Evolutionary conservation across 2,113 vertebrate genomes (phyloP), one percentile per base, ranked within the genome.

Genomic region (Leucoraja erinaceus): DNA sequence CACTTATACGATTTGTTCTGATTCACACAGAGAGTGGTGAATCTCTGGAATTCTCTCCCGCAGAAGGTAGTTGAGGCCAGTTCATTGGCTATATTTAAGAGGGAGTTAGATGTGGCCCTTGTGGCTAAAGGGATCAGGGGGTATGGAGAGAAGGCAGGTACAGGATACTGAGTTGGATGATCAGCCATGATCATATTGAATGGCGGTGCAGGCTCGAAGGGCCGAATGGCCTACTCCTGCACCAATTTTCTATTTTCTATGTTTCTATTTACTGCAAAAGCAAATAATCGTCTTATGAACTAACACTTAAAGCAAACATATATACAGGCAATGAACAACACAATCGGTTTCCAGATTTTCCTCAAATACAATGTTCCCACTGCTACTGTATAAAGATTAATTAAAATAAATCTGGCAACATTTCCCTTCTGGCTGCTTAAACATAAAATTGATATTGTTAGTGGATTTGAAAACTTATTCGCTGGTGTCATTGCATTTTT

Each of bases 341-440:
- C 12, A 10, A 25, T 9, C 59, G 56, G n/a, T 56, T 25, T 59
- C 54, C 54, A 86, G 47, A 25, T n/a, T 86, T 86, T 86, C 18
- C 54, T 86, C 59, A 9, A 63, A 18, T 88, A n/a, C 2, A 86
- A 25, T 86, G 28, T 28, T n/a, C 83, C 83, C 9, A 86, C 12
- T 86, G 25, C 0, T 11, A 78, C 76, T 14, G 7, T 63, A 56
- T 25, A 88, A 18, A 66, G 38, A 14, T 22, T 28, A 66, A 68
- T 10, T 68, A 68, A 68, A 68, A 68, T 33, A n/a, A 79, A 9
- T 94, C 93, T 94, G 94, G 93, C 93, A 93, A 68, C 94, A 95
- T 95, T 95, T 96, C 96, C 94, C 95, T 95, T 94, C 94, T 94
- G 95, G 94, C 96, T 95, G 94, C 95, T 95, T 68, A 93, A 95